These are phyloP conservation scores for Pseudococcus jackbeardsleyi DNA, from an alignment of 2,888 invertebrate genomes.

Conservation along the genomic window DNA sequence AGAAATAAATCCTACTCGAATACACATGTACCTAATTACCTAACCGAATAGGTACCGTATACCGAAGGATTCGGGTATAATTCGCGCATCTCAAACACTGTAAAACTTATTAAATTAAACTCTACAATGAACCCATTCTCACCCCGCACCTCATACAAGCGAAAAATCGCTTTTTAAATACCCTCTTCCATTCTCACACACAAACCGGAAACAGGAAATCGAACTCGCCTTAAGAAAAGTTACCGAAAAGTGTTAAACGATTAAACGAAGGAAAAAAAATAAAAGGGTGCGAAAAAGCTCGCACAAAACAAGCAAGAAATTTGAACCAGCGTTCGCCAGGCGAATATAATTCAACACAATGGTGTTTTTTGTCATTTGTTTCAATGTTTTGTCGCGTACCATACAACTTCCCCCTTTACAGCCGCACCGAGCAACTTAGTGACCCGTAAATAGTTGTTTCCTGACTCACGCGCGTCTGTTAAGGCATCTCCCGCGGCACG, in stretches of 20 bases:
- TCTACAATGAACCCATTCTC: background rate
- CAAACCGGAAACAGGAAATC: background rate
- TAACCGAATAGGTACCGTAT: background rate
- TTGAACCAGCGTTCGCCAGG: background rate
- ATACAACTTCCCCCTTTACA: background rate
- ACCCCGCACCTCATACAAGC: background rate
- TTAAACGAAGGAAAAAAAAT: background rate
- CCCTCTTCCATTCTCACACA: background rate
- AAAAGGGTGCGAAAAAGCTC: background rate
- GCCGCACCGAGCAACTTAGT: background rate
- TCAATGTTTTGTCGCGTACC: slow-evolving; percentile 12
- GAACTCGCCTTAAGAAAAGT: background rate
- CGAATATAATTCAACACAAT: slow-evolving; percentile 56
- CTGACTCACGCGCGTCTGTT: slow-evolving; percentile 25
- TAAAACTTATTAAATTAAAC: background rate
- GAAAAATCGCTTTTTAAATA: background rate
- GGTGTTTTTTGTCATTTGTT: slow-evolving; percentile 59
- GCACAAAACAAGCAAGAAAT: background rate
- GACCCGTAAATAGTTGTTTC: slow-evolving; percentile 50
- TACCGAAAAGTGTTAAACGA: slow-evolving; percentile 24
- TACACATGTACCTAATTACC: background rate
- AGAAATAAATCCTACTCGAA: background rate
- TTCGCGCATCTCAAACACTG: background rate
- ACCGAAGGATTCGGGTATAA: background rate
- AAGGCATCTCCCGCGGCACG: background rate